phyloP scores from a whole-genome alignment of 2,113 vertebrate species.

The Corvus cornix region DNA sequence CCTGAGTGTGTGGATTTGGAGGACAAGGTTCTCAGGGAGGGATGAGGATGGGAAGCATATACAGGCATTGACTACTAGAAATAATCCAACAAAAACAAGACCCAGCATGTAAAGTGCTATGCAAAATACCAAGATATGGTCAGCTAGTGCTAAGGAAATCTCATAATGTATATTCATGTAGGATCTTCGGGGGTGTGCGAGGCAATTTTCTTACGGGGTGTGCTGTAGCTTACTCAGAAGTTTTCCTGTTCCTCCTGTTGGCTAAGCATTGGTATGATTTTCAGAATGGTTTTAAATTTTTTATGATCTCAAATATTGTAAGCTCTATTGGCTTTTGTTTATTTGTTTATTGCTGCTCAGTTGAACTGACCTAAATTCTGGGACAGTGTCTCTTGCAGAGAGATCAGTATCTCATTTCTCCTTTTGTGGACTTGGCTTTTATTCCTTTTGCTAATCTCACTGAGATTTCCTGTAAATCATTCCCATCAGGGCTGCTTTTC shows the following conservation, averaged over 20 bases:
- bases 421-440: constrained; percentile 11
- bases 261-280: not conserved
- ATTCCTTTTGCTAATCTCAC: not conserved
- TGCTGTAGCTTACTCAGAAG: not conserved
- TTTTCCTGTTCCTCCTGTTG: not conserved
- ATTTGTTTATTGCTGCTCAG: constrained; percentile 27
- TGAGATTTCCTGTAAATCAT: constrained; percentile 15
- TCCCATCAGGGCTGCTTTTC: not conserved
- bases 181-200: rapidly evolving
- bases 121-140: not conserved
- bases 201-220: not conserved
- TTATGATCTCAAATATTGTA: not conserved
- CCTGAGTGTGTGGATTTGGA: not conserved
- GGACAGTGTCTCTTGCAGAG: not conserved
- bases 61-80: not conserved
- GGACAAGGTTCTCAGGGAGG: not conserved
- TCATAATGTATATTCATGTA: not conserved
- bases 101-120: not conserved
- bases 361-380: constrained; percentile 10
- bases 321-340: not conserved
- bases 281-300: not conserved
- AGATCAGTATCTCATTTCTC: constrained; percentile 33
- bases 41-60: not conserved
- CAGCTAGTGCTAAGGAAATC: not conserved
- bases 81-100: not conserved